These are phyloP conservation scores for Grantiella picta DNA, from an alignment of 2,113 vertebrate genomes.

Conservation along the genomic window DNA sequence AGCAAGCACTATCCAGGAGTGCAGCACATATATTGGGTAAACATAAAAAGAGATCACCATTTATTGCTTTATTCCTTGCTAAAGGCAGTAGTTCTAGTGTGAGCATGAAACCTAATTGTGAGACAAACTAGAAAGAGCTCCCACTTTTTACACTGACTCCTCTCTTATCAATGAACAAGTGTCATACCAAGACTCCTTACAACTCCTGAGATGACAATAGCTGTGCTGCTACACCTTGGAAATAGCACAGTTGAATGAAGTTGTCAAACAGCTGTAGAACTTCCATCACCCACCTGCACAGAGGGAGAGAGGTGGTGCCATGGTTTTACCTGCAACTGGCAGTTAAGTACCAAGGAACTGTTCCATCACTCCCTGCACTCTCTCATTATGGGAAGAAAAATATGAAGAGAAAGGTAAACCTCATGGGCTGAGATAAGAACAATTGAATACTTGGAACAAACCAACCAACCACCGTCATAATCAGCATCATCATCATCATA, in stretches of 20 bases:
- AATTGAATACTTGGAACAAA: background rate
- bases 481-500: no score
- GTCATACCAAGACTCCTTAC: background rate
- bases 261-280: background rate
- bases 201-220: background rate
- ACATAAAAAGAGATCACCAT: background rate
- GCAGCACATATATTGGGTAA: background rate
- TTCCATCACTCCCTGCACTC: rapidly evolving
- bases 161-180: background rate
- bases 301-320: background rate
- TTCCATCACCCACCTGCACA: background rate
- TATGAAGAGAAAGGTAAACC: background rate
- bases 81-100: background rate
- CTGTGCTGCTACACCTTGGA: background rate
- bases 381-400: rapidly evolving
- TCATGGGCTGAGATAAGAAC: background rate
- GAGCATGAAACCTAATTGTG: background rate
- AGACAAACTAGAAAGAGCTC: background rate
- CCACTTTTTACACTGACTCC: background rate
- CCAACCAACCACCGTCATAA: background rate
- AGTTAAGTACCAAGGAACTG: background rate
- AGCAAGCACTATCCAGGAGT: background rate
- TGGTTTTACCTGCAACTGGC: background rate
- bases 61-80: background rate
- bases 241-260: background rate